These are phyloP conservation scores for Megalops cyprinoides DNA, from an alignment of 2,797 vertebrate genomes.

Conservation along the genomic window DNA sequence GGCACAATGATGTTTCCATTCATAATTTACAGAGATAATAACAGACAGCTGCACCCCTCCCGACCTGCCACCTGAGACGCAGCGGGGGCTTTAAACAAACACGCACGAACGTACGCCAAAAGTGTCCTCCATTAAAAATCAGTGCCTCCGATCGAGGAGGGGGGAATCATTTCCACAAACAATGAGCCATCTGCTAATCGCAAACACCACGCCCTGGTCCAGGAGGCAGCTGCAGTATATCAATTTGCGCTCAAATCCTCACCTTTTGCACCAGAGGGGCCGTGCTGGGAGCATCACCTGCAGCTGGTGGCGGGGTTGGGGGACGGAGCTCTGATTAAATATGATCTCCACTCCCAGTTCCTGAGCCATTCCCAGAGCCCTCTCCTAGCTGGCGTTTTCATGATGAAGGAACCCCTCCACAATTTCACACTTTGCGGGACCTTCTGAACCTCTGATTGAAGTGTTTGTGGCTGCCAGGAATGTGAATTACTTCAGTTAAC, in stretches of 20 bases:
- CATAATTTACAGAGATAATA: slow-evolving; percentile 5
- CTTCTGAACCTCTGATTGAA: slow-evolving; percentile 50
- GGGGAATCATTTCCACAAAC: neutral
- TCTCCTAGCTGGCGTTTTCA: slow-evolving; percentile 5
- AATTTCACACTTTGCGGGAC: slow-evolving; percentile 45
- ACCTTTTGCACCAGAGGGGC: neutral
- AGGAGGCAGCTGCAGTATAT: neutral
- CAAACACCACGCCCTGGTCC: neutral
- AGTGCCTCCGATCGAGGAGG: neutral
- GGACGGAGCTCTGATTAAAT: slow-evolving; percentile 32
- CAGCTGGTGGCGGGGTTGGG: neutral
- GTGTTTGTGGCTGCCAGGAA: slow-evolving; percentile 37
- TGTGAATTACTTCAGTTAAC: slow-evolving; percentile 43
- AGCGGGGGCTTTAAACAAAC: neutral
- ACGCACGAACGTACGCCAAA: neutral
- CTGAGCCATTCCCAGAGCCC: slow-evolving; percentile 10
- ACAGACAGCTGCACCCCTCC: neutral
- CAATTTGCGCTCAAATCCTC: neutral
- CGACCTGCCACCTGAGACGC: neutral
- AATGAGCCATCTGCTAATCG: neutral
- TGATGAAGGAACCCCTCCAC: slow-evolving; percentile 45
- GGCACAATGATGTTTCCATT: neutral
- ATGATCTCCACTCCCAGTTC: neutral
- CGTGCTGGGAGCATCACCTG: neutral
- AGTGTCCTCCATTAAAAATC: neutral